Conservation (phyloP, 2,888 invertebrate genomes). For the Campopleginae sp. region DNA sequence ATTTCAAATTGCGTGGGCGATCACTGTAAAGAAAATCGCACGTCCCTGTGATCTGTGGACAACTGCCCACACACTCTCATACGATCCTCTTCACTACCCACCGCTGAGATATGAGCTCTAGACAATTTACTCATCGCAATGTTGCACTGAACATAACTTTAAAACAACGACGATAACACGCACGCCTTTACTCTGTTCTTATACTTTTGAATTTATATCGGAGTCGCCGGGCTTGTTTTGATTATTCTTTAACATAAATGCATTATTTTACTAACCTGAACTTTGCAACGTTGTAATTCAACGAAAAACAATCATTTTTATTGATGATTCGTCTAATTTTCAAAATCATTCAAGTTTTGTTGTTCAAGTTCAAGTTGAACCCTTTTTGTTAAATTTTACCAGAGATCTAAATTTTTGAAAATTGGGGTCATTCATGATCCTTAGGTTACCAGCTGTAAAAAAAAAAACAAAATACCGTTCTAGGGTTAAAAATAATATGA, state of each 20-base stretch:
- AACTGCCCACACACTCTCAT: constrained; percentile 32
- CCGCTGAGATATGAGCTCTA: constrained; percentile 7
- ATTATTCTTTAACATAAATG: not conserved
- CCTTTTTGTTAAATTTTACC: too few species aligned
- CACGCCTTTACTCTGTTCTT: not conserved
- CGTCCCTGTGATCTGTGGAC: constrained; percentile 37
- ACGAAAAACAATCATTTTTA: too few species aligned
- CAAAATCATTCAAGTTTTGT: not conserved
- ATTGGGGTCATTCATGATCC: too few species aligned
- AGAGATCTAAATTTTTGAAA: too few species aligned
- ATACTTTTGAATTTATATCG: not conserved
- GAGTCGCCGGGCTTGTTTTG: not conserved
- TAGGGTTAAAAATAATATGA: too few species aligned
- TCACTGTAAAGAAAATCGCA: not conserved
- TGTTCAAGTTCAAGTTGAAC: too few species aligned
- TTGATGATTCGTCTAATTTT: too few species aligned
- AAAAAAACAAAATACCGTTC: too few species aligned
- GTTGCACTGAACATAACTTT: constrained; percentile 11
- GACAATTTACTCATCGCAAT: constrained; percentile 29
- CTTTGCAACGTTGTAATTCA: too few species aligned
- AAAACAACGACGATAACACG: constrained; percentile 46
- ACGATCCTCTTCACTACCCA: constrained; percentile 46
- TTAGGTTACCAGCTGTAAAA: too few species aligned
- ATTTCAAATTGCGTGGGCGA: constrained; percentile 33
- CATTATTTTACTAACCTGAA: not conserved